These are phyloP conservation scores for Gallirallus australis DNA, from an alignment of 2,797 vertebrate genomes.

Conservation along the genomic window DNA sequence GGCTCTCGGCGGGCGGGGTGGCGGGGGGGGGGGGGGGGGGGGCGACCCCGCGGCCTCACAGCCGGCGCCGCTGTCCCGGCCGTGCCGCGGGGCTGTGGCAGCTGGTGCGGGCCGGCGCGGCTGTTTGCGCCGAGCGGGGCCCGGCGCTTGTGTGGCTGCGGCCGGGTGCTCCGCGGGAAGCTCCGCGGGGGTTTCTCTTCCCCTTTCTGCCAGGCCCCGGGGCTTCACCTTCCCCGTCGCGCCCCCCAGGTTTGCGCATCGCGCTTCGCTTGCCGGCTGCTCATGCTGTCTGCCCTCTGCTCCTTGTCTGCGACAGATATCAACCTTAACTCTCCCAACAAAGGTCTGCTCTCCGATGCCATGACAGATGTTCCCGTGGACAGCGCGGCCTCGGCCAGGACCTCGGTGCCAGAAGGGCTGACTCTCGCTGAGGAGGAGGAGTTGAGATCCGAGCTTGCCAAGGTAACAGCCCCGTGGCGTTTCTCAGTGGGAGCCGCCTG, in stretches of 20 bases:
- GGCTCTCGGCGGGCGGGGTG: no score
- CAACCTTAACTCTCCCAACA: slow-evolving; percentile 98
- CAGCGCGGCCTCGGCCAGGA: slow-evolving; percentile 48
- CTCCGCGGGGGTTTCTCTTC: accelerated
- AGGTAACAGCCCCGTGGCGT: slow-evolving; percentile 75
- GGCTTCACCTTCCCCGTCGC: background rate
- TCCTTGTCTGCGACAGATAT: slow-evolving; percentile 87
- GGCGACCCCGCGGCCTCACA: no score
- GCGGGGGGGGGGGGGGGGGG: no score
- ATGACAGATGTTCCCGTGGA: slow-evolving; percentile 87
- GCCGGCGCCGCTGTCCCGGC: background rate
- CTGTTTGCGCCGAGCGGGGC: background rate
- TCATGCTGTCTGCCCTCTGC: slow-evolving; percentile 52
- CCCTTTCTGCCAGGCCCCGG: no score
- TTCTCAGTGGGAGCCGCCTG: accelerated
- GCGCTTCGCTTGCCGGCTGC: background rate
- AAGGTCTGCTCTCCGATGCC: slow-evolving; percentile 86
- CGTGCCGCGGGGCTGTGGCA: no score
- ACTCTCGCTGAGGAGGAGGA: slow-evolving; percentile 91
- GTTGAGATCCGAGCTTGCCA: slow-evolving; percentile 86
- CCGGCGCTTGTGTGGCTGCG: no score
- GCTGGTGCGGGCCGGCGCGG: background rate
- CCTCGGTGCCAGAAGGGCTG: slow-evolving; percentile 82
- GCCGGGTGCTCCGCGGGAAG: background rate
- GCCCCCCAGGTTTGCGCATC: background rate